Percentiles rank a stretch among this genome's conserved stretches.
phyloP scores from a whole-genome alignment of 2,888 invertebrate species.

The Bellardia bayeri region DNA sequence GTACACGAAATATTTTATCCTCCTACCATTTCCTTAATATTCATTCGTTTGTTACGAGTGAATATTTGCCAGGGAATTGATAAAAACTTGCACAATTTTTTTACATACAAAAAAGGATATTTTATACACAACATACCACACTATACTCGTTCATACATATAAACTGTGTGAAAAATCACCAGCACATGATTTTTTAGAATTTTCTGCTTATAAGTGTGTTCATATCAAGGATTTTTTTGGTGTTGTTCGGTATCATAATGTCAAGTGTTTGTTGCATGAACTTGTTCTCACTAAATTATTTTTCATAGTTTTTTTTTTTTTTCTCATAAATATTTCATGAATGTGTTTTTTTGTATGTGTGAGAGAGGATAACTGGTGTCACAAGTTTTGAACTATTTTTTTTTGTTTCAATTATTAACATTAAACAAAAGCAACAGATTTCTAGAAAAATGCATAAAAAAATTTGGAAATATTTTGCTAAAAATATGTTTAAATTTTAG shows the following conservation, averaged over 20 bases:
- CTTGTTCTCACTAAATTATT: constrained; percentile 39
- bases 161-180: not conserved
- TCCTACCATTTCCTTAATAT: not conserved
- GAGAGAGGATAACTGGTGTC: constrained; percentile 45
- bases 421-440: constrained; percentile 1
- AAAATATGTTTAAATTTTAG: not conserved
- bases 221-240: not conserved
- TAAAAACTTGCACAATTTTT: constrained; percentile 24
- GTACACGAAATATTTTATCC: not conserved
- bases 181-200: not conserved
- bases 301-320: not conserved
- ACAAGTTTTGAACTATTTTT: constrained; percentile 32
- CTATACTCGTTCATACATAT: too few relatives aligned
- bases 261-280: constrained; percentile 43
- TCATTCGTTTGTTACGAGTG: not conserved
- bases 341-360: constrained; percentile 8
- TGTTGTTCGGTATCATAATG: constrained; percentile 13
- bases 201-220: not conserved
- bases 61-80: constrained; percentile 33
- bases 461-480: not conserved
- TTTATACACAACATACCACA: not conserved
- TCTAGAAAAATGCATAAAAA: not conserved
- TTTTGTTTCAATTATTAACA: constrained; percentile 15
- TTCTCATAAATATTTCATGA: constrained; percentile 51
- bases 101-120: constrained; percentile 23